Evolutionary conservation across 2,888 invertebrate species (phyloP), one percentile per base, ranked within the genome.

Genomic region (Leuctra nigra): DNA sequence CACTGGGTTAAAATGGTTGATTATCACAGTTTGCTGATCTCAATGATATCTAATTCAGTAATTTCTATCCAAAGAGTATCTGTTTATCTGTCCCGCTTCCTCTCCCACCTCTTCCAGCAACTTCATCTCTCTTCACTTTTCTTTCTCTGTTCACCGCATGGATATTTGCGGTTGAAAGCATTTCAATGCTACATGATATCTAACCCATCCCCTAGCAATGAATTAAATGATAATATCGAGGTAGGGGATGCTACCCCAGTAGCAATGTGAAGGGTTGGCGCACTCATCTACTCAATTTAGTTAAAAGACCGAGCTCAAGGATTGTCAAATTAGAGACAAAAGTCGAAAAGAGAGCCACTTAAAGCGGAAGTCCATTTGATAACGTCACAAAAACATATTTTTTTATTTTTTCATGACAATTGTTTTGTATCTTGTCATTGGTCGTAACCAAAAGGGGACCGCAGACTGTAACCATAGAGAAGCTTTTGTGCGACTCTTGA

Each of bases 221-320:
- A 57, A 57, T 54, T 54, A 54, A 54, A 54, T 48, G 57, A 57
- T 57, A 57, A 57, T 54, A 47, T 57, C 57, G 11, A 35, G 35
- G 50, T 16, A 35, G 16, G 35, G 33, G 11, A 20, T 4, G 33
- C 13, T 11, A 35, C 18, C 33, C 18, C 50, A 16, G 23, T 41
- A 14, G 41, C 41, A 14, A 16, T 16, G 6, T 23, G 35, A 50
- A 50, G 50, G 50, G 50, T 50, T 35, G 50, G 23, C 23, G 50
- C 50, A 33, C 50, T 25, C 47, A 39, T 47, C 25, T 13, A 25
- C 47, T 33, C 35, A 29, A 35, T 50, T 35, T 50, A 33, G 29
- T 35, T 50, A 50, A 33, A 50, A 50, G 20, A 50, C 35, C 50
- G 50, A 29, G 18, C 50, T 50, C 50, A 50, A 50, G 50, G 50